Evolutionary conservation across 2,797 vertebrate species (phyloP), one percentile per base, ranked within the genome.

Genomic region (Dendrocincla tyrannina): DNA sequence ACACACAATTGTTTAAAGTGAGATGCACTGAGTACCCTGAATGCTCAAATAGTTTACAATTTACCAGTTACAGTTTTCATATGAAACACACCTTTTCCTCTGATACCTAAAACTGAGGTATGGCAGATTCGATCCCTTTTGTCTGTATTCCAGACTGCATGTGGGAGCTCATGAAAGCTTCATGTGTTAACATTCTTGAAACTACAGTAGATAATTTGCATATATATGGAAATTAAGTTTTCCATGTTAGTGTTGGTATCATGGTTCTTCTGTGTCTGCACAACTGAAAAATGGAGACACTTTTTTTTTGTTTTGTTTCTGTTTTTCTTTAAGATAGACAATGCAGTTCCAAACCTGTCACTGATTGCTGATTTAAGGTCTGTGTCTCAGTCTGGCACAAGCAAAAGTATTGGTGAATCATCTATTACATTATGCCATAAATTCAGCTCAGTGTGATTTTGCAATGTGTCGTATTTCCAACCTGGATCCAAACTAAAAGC

Each of bases 111-210:
- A 64, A 66, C 67, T 85, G 75, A 92, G 86, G 75, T 69, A 69
- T 17, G 13, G 79, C 77, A 86, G 68, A 64, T 87, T 85, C 95
- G 70, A 85, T 95, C 82, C n/a, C 84, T 96, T 94, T 92, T 58
- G 58, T 91, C 64, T 53, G 6, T 64, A 81, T 96, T 95, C 95
- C 87, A 95, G 47, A 77, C 60, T 94, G 63, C 60, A 44, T 67
- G 52, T 93, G 33, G 72, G 77, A 95, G 55, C 35, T 85, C 64
- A 83, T 39, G 69, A 85, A 91, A 91, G 78, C 78, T 67, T 92
- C 62, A 66, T 60, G 22, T 94, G 77, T 96, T 96, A 93, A 93
- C 91, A 92, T 94, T 97, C 44, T 44, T 79, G 77, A 90, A 96
- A 46, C 66, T 87, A 88, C 91, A 60, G 47, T 60, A 84, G 77